phyloP scores from a whole-genome alignment of 2,113 vertebrate genomes.

The Campylomormyrus numenius region DNA sequence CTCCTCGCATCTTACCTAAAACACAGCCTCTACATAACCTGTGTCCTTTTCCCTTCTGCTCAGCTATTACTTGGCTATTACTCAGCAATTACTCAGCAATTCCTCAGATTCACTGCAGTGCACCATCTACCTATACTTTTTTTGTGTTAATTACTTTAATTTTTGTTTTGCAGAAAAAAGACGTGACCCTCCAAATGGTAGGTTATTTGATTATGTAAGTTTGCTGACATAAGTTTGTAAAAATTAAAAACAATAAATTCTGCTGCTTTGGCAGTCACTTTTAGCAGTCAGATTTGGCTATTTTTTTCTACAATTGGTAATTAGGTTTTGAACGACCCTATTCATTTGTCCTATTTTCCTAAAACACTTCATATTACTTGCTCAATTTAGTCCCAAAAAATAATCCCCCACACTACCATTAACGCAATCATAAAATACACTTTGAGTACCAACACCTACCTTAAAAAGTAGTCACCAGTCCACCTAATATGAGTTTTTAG shows the following conservation, averaged over 20 bases:
- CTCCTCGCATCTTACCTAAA: background rate
- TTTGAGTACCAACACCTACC: background rate
- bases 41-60: background rate
- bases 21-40: background rate
- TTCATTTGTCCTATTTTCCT: background rate
- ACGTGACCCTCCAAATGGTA: slow-evolving; percentile 66
- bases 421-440: background rate
- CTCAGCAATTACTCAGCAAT: background rate
- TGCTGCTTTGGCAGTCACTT: background rate
- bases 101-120: slow-evolving; percentile 31
- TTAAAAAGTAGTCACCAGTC: background rate
- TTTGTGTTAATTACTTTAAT: slow-evolving; percentile 42
- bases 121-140: background rate
- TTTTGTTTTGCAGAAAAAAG: slow-evolving; percentile 70
- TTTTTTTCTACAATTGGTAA: background rate
- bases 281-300: background rate
- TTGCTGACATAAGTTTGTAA: slow-evolving; percentile 8
- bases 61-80: background rate
- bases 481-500: background rate
- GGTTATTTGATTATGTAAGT: slow-evolving; percentile 33
- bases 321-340: background rate
- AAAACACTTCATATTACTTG: background rate
- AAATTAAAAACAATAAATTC: background rate
- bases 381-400: background rate
- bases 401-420: background rate